phyloP scores from a whole-genome alignment of 2,797 vertebrate species.

The Argyrosomus regius region DNA sequence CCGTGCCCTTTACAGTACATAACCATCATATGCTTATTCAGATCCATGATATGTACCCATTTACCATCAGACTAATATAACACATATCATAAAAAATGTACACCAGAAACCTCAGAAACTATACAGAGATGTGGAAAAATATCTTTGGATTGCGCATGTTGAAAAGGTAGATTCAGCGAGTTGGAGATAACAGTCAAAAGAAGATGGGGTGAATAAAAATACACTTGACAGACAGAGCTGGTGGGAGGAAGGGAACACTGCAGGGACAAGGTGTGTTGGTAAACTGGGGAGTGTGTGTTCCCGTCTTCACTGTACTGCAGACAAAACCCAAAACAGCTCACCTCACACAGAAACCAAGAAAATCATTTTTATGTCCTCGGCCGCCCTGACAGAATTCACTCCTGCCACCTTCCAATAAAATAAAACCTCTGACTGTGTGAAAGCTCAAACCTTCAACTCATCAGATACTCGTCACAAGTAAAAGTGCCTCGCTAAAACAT shows the following conservation, averaged over 20 bases:
- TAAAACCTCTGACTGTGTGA: constrained; percentile 40
- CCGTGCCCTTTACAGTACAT: constrained; percentile 69
- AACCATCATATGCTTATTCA: constrained; percentile 73
- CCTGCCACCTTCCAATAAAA: constrained; percentile 28
- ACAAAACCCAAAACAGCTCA: constrained; percentile 22
- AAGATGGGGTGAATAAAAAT: constrained; percentile 43
- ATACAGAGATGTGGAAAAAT: constrained; percentile 85
- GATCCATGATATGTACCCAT: constrained; percentile 83
- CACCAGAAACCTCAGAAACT: constrained; percentile 79
- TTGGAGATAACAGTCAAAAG: constrained; percentile 70
- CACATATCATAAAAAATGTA: constrained; percentile 75
- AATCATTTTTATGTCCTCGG: constrained; percentile 1
- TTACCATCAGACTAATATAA: constrained; percentile 77
- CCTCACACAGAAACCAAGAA: constrained; percentile 9
- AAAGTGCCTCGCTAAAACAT: constrained; percentile 83
- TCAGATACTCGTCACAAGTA: constrained; percentile 64
- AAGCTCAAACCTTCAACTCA: constrained; percentile 55
- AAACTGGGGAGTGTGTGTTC: constrained; percentile 27
- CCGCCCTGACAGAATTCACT: constrained; percentile 14
- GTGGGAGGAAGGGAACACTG: constrained; percentile 9
- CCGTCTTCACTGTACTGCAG: constrained; percentile 36
- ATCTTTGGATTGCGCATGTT: constrained; percentile 89
- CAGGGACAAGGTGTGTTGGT: constrained; percentile 32
- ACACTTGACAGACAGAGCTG: constrained; percentile 36
- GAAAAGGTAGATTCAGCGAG: constrained; percentile 83